A percentile compares a stretch with the other conserved stretches of the same genome.
phyloP scores from a whole-genome alignment of 2,888 invertebrate genomes.

The Archaeoteleia sp. region DNA sequence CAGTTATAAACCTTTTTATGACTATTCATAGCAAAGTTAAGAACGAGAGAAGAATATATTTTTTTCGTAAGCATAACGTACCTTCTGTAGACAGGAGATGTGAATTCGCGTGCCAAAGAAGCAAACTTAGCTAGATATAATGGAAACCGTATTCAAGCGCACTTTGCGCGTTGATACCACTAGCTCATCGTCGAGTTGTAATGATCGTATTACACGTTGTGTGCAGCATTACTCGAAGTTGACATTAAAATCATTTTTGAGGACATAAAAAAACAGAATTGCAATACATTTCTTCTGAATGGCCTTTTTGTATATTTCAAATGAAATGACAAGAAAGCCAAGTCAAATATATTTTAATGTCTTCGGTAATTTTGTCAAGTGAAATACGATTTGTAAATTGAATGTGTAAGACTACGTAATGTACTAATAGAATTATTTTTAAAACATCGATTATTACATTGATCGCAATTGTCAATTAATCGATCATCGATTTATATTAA shows the following conservation, averaged over 20 bases:
- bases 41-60: constrained; percentile 23
- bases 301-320: no score
- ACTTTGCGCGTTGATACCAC: constrained; percentile 17
- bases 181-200: constrained; percentile 20
- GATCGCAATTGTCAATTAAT: constrained; percentile 25
- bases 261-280: no score
- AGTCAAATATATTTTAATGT: no score
- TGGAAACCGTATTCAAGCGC: constrained; percentile 14
- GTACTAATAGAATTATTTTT: neutral
- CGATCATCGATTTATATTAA: constrained; percentile 22
- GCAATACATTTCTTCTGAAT: no score
- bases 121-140: constrained; percentile 44
- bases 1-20: no score
- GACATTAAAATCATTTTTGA: no score
- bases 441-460: neutral
- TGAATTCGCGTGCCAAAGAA: constrained; percentile 74
- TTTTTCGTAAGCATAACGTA: constrained; percentile 28
- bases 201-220: constrained; percentile 14
- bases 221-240: no score
- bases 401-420: neutral
- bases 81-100: constrained; percentile 58
- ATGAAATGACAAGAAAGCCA: no score
- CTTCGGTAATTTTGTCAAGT: no score
- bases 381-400: no score
- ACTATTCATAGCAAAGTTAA: constrained; percentile 18